phyloP scores from a whole-genome alignment of 2,113 vertebrate species.

The Muntiacus muntjak region DNA sequence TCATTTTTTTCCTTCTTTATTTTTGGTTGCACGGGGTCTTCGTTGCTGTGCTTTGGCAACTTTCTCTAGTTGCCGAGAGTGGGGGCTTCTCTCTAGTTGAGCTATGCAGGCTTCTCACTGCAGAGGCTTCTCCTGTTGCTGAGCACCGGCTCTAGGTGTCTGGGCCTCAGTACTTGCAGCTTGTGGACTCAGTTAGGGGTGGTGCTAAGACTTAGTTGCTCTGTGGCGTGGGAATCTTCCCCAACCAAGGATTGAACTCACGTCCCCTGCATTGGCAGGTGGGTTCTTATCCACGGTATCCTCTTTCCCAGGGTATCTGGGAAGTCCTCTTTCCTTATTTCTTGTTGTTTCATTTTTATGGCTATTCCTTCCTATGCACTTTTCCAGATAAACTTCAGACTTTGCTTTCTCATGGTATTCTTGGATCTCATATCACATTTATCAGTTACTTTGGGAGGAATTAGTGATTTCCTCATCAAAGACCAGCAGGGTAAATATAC shows the following conservation, averaged over 20 bases:
- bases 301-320: not conserved
- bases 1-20: not conserved
- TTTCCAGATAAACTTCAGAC: not conserved
- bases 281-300: not conserved
- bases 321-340: not conserved
- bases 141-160: not conserved
- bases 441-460: not conserved
- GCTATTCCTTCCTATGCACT: not conserved
- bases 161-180: not conserved
- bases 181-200: not conserved
- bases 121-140: not conserved
- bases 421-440: not conserved
- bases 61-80: not conserved
- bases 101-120: not conserved
- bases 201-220: not conserved
- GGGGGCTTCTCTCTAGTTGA: not conserved
- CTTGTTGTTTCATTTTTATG: not conserved
- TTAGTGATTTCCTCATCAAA: not conserved
- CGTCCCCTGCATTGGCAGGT: not conserved
- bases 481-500: not conserved
- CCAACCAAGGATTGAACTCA: not conserved
- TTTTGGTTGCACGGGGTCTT: not conserved
- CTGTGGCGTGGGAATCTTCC: not conserved
- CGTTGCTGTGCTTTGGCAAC: not conserved
- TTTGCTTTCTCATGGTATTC: not conserved